Base-by-base conservation (phyloP, 2,888 invertebrate species). In the Harpagoxenus sublaevis region DNA sequence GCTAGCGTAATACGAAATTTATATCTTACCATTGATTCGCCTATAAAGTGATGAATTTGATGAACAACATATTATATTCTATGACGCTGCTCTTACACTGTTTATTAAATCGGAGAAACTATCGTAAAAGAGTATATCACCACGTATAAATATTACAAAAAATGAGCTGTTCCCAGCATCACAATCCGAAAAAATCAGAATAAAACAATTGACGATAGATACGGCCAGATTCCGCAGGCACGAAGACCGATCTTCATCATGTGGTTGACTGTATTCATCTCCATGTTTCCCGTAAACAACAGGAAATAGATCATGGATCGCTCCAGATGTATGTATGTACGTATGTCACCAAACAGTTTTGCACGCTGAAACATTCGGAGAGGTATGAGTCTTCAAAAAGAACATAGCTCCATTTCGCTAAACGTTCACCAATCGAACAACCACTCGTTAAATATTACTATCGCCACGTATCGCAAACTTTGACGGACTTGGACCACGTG, bases 21-120 rank as follows among this genome's bases (percentile, higher is more conserved):
- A 18, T 42, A 42, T 45, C 65, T 79, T 83, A 83, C 57, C 77
- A 35, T 18, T 65, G 55, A 45, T 83, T 77, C 2, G 28, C 4
- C 65, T 65, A 83, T 3, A 71, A 53, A 53, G 55, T 68, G 10
- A 2, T 6, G 31, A 71, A 48, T 53, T 55, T 78, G 42, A 84
- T 15, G 12, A 51, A 45, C 15, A 79, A 10, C 0, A 81, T 10
- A n/a, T 31, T 71, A 18, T 70, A 79, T 10, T 53, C 1, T 45
- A 84, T 23, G 8, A 62, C 15, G 42, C 45, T 12, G 45, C 45
- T 12, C 3, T 6, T 35, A 45, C 12, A 12, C 12, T 12, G 12
- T 45, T 12, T 3, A 45, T 45, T 45, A 12, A 12, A 45, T 45
- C 45, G 45, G 12, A 12, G 3, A 12, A 45, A 12, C 3, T 35